A percentile compares a stretch with the other conserved stretches of the same genome.
Evolutionary conservation across 1,140 invertebrate species (phyloP).

Genomic region (Calephelis nemesis): DNA sequence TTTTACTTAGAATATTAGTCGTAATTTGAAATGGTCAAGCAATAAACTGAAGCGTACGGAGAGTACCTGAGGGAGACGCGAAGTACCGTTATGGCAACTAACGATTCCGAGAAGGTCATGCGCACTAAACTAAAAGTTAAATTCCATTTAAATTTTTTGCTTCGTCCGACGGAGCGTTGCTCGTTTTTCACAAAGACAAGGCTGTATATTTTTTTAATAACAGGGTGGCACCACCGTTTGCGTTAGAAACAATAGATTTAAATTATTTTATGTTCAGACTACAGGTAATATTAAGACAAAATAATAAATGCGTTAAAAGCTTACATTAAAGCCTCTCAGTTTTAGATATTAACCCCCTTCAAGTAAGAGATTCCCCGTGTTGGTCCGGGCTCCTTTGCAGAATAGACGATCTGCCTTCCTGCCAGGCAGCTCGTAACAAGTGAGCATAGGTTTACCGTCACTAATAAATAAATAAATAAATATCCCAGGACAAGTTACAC

Average conservation of each 20-base stretch:
- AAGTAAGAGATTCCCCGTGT: no score
- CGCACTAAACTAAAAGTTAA: slow-evolving; percentile 54
- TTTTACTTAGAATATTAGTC: neutral
- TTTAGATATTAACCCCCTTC: no score
- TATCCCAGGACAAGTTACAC: no score
- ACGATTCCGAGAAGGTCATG: slow-evolving; percentile 73
- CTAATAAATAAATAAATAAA: no score
- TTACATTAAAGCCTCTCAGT: no score
- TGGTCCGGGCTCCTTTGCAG: no score
- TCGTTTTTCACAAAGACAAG: slow-evolving; percentile 39
- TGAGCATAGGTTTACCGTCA: no score
- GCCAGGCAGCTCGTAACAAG: no score
- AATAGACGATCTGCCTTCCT: no score
- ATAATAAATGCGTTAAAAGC: no score
- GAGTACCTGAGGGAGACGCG: slow-evolving; percentile 56
- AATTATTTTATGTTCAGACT: neutral
- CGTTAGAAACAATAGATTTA: neutral
- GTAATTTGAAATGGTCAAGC: slow-evolving; percentile 22
- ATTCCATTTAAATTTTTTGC: slow-evolving; percentile 70
- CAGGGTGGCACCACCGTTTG: slow-evolving; percentile 27
- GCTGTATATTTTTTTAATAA: slow-evolving; percentile 36
- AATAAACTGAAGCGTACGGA: slow-evolving; percentile 28
- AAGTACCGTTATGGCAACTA: slow-evolving; percentile 67
- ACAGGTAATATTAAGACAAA: neutral
- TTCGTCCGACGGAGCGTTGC: slow-evolving; percentile 36